A percentile compares a stretch with the other conserved stretches of the same genome.
Conservation (phyloP, 2,113 vertebrate species). For the Mus musculus region GRCm39 chr9:66457501-66458000, state of each 20-base stretch:
- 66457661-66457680: too few relatives aligned
- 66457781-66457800: too few relatives aligned
- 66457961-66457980: background rate
- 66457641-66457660: too few relatives aligned
- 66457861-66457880: background rate
- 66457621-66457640: too few relatives aligned
- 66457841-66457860: background rate
- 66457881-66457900: too few relatives aligned
- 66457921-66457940: background rate
- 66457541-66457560: background rate
- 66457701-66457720: too few relatives aligned
- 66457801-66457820: background rate
- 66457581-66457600: background rate
- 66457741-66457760: too few relatives aligned
- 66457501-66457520: background rate
- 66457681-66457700: too few relatives aligned
- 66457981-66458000: slow-evolving; percentile 22
- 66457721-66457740: too few relatives aligned
- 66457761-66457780: too few relatives aligned
- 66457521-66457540: background rate
- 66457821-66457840: background rate
- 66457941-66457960: background rate
- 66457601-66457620: background rate
- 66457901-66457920: too few relatives aligned
- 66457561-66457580: background rate